A percentile compares a stretch with the other conserved stretches of the same genome.
Evolutionary conservation across 2,797 vertebrate species (phyloP).

Genomic region (Gambelia wislizenii): DNA sequence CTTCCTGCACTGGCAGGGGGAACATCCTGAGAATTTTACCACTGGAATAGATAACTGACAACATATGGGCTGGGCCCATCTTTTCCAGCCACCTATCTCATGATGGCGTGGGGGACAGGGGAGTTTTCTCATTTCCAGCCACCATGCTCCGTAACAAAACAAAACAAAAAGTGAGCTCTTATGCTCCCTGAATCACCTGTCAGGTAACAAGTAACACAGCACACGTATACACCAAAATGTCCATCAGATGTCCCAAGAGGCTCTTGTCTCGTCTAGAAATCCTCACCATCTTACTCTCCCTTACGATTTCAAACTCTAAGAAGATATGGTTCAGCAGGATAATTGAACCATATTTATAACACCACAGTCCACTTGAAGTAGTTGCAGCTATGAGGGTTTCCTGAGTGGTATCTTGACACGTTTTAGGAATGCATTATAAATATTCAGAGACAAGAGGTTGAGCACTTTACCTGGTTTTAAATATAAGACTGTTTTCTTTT

Average conservation of each 20-base stretch:
- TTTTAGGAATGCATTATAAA: neutral
- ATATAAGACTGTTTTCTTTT: neutral
- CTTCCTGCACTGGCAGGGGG: no score
- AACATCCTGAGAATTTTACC: neutral
- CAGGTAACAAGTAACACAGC: neutral
- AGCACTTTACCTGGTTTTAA: neutral
- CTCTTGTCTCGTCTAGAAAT: neutral
- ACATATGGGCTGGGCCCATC: neutral
- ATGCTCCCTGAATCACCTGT: neutral
- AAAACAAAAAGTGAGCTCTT: neutral
- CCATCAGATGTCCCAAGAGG: neutral
- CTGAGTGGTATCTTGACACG: neutral
- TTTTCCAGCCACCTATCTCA: neutral
- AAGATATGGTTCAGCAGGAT: neutral
- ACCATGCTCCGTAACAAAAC: neutral
- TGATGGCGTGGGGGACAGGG: neutral
- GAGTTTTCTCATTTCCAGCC: neutral
- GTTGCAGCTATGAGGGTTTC: neutral
- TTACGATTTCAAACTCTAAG: neutral
- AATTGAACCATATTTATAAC: neutral
- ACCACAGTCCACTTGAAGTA: neutral
- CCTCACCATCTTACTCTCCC: neutral
- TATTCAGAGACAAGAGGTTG: neutral
- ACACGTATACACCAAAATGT: neutral
- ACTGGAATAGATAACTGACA: neutral